Conservation (phyloP, 1,140 invertebrate genomes). For the Apis mellifera region Amel_HAv3.1 CM009940.2:6326001-6326500, state of each 20-base stretch:
- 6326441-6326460: constrained; percentile 25
- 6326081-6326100: constrained; percentile 75
- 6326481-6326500: constrained; percentile 75
- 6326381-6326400: background rate
- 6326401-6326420: background rate
- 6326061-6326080: constrained; percentile 70
- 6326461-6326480: constrained; percentile 63
- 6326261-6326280: background rate
- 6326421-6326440: background rate
- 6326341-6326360: no score
- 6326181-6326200: background rate
- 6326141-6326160: constrained; percentile 72
- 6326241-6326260: background rate
- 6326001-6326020: background rate
- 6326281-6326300: constrained; percentile 15
- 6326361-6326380: background rate
- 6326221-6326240: background rate
- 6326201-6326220: background rate
- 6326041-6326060: constrained; percentile 70
- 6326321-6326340: background rate
- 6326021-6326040: constrained; percentile 77
- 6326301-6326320: background rate
- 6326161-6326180: constrained; percentile 64
- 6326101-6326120: constrained; percentile 72
- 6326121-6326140: constrained; percentile 74